Evolutionary conservation across 2,888 invertebrate genomes (phyloP).

Genomic region (Ferdinandea cuprea): DNA sequence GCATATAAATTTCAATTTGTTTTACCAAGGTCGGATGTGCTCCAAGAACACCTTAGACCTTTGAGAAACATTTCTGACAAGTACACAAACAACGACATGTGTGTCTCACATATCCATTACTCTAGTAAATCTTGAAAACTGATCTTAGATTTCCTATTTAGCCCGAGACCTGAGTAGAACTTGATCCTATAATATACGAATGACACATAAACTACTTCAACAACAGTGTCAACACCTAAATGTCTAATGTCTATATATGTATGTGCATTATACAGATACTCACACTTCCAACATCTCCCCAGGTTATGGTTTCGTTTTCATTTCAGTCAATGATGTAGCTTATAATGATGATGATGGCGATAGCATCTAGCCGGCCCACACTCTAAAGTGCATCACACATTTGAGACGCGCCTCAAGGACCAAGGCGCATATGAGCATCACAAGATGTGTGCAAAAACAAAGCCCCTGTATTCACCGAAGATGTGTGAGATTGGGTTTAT

Average conservation of each 20-base stretch:
- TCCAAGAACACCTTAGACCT: slow-evolving; percentile 64
- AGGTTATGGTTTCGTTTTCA: slow-evolving; percentile 70
- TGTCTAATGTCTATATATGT: too few relatives aligned
- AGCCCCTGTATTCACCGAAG: slow-evolving; percentile 16
- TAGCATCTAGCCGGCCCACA: slow-evolving; percentile 48
- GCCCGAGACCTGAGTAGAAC: slow-evolving; percentile 33
- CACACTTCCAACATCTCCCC: slow-evolving; percentile 15
- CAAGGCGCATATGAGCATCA: slow-evolving; percentile 26
- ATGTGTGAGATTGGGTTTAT: slow-evolving; percentile 42
- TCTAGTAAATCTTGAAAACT: slow-evolving; percentile 60
- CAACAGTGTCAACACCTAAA: slow-evolving; percentile 49
- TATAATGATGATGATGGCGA: slow-evolving; percentile 43
- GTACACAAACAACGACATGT: slow-evolving; percentile 24
- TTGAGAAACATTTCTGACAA: slow-evolving; percentile 55
- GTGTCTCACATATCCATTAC: slow-evolving; percentile 24
- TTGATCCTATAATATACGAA: slow-evolving; percentile 32
- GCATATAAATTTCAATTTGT: slow-evolving; percentile 65
- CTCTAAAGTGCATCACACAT: slow-evolving; percentile 37
- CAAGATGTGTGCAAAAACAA: slow-evolving; percentile 37
- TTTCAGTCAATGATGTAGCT: slow-evolving; percentile 60
- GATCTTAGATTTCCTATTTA: slow-evolving; percentile 73
- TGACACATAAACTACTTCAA: slow-evolving; percentile 34
- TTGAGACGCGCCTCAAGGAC: too few relatives aligned
- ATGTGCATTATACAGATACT: not conserved
- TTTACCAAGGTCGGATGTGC: slow-evolving; percentile 64